Evolutionary conservation across 2,888 invertebrate species (phyloP).

Genomic region (Cheilosia impressa): DNA sequence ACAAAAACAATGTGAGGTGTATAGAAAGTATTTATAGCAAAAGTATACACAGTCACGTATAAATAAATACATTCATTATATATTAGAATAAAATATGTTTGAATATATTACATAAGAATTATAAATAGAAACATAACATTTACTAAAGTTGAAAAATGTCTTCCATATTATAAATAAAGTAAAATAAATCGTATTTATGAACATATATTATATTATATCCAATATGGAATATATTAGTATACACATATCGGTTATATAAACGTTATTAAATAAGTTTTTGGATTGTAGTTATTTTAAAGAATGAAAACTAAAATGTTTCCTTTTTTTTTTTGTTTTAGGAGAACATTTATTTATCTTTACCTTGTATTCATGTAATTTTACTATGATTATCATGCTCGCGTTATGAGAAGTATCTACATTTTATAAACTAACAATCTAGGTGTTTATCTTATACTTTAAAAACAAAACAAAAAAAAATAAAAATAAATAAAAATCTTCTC

Average conservation of each 20-base stretch:
- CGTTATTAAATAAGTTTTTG: conserved; percentile 62
- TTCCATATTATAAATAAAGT: conserved; percentile 74
- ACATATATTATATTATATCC: conserved; percentile 53
- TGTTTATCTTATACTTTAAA: conserved; percentile 54
- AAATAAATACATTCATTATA: conserved; percentile 32
- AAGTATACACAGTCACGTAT: not conserved
- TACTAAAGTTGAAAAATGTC: conserved; percentile 75
- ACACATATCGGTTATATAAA: conserved; percentile 62
- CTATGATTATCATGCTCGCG: conserved; percentile 31
- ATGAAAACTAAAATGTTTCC: conserved; percentile 26
- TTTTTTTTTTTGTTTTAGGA: not conserved
- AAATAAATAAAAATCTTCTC: conserved; percentile 29
- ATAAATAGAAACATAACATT: conserved; percentile 61
- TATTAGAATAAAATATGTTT: conserved; percentile 43
- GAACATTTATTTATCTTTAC: conserved; percentile 33
- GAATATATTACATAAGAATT: conserved; percentile 56
- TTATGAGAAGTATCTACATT: conserved; percentile 27
- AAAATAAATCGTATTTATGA: conserved; percentile 67
- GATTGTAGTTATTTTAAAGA: conserved; percentile 47
- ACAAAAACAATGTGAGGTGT: not conserved
- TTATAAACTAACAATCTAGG: conserved; percentile 59
- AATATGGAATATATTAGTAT: conserved; percentile 60
- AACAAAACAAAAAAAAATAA: not conserved
- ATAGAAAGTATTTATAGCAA: not conserved
- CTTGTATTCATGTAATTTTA: conserved; percentile 43